phyloP scores from a whole-genome alignment of 2,888 invertebrate species.

The Rhogogaster chlorosoma region DNA sequence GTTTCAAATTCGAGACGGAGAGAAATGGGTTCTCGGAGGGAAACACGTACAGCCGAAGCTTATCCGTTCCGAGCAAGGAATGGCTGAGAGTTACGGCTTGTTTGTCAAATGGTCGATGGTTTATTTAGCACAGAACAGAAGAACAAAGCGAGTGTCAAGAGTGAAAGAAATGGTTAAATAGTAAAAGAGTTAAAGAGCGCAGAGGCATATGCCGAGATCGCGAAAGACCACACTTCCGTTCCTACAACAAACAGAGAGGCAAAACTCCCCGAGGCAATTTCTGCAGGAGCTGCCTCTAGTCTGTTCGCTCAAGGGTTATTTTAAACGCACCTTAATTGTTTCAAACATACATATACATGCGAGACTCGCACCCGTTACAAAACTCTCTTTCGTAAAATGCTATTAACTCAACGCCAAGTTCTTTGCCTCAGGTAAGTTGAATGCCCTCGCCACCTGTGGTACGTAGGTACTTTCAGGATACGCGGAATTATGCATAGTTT shows the following conservation, averaged over 20 bases:
- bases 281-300: not conserved
- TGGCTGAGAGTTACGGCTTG: conserved; percentile 67
- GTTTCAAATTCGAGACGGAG: not conserved
- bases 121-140: conserved; percentile 62
- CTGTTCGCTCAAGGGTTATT: conserved; percentile 18
- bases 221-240: conserved; percentile 35
- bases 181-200: not conserved
- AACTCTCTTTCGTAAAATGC: conserved; percentile 30
- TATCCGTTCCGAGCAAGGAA: conserved; percentile 59
- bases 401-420: conserved; percentile 28
- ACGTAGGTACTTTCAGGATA: not conserved
- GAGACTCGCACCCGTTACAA: not conserved
- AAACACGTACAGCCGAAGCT: not conserved
- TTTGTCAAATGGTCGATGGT: conserved; percentile 60
- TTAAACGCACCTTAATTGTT: conserved; percentile 35
- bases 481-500: conserved; percentile 7
- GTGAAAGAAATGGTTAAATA: conserved; percentile 34
- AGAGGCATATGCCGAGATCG: not conserved
- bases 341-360: not conserved
- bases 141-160: conserved; percentile 46
- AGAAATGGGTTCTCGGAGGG: not conserved
- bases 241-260: not conserved
- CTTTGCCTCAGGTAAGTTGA: conserved; percentile 32
- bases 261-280: not conserved
- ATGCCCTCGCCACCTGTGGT: conserved; percentile 11